Evolutionary conservation across 2,113 vertebrate species (phyloP), one percentile per base, ranked within the genome.

Genomic region (Semicossyphus pulcher): DNA sequence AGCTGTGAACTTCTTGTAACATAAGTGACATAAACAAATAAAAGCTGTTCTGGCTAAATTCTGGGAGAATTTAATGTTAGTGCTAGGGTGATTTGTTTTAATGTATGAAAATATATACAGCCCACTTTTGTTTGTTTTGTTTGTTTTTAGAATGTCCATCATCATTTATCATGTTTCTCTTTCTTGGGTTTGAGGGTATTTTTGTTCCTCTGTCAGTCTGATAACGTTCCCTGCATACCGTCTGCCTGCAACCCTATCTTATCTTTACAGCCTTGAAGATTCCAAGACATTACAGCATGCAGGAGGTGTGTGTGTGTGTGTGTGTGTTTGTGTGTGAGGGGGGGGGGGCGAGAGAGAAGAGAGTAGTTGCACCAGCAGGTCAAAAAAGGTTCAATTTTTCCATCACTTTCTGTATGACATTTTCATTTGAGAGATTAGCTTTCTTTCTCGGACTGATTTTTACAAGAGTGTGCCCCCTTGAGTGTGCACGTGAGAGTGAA

Each of bases 231-330:
- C 47, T 60, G 47, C 56, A 28, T n/a, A 51, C 49, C 58, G 14
- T 21, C 49, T 44, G 20, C 18, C 21, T 23, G 18, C 20, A 0
- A n/a, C 15, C 25, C 8, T 64, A 48, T 61, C 62, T 77, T 69
- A 78, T 78, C 80, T 78, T 21, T 20, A 59, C 31, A 47, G 42
- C 49, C 36, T 67, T 72, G 48, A 62, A 25, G 54, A 66, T 28
- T 67, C 32, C 54, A 34, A 72, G 79, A 61, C 54, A 57, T 29
- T 29, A n/a, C 26, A 18, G 20, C 31, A 56, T 39, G 16, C 23
- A 60, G 37, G n/a, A 60, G 37, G n/a, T 12, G 23, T n/a, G 26
- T 10, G 29, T 31, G n/a, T n/a, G 7, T 14, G 10, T 42, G 9
- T 9, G 52, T 41, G 25, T 31, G 41, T 12, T n/a, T 39, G 34